These are phyloP conservation scores for Brachyistius frenatus DNA, from an alignment of 2,113 vertebrate genomes.

Conservation along the genomic window DNA sequence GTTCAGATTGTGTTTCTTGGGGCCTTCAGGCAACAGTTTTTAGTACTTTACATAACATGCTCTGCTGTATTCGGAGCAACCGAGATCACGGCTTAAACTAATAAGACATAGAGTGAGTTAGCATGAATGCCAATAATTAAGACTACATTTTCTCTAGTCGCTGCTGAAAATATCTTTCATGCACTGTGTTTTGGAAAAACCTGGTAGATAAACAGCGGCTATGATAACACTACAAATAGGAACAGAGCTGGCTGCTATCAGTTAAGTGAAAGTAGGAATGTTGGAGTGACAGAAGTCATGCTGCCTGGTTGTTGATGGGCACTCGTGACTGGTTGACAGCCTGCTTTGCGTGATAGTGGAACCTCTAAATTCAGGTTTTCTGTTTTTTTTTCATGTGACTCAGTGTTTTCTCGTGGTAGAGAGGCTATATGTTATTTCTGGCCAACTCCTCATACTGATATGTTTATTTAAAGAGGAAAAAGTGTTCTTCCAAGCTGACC, in stretches of 20 bases:
- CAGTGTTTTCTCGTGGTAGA: neutral
- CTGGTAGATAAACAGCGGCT: neutral
- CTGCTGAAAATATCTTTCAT: constrained; percentile 5
- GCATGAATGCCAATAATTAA: neutral
- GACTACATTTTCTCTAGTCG: neutral
- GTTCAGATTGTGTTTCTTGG: neutral
- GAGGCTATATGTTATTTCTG: neutral
- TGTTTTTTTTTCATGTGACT: neutral
- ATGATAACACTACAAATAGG: neutral
- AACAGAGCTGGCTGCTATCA: neutral
- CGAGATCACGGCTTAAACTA: neutral
- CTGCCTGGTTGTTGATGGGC: neutral
- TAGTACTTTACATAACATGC: constrained; percentile 3
- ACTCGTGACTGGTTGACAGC: neutral
- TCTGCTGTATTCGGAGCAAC: neutral
- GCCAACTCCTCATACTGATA: neutral
- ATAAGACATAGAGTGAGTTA: neutral
- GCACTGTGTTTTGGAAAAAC: neutral
- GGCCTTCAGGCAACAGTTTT: neutral
- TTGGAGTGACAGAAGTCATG: neutral
- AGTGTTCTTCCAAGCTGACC: no score
- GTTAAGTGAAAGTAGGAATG: neutral
- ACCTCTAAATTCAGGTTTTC: neutral
- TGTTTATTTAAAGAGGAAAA: no score
- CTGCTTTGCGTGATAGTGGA: neutral